Evolutionary conservation across 1,140 invertebrate species (phyloP).

Genomic region (Helicorthomorpha holstii): DNA sequence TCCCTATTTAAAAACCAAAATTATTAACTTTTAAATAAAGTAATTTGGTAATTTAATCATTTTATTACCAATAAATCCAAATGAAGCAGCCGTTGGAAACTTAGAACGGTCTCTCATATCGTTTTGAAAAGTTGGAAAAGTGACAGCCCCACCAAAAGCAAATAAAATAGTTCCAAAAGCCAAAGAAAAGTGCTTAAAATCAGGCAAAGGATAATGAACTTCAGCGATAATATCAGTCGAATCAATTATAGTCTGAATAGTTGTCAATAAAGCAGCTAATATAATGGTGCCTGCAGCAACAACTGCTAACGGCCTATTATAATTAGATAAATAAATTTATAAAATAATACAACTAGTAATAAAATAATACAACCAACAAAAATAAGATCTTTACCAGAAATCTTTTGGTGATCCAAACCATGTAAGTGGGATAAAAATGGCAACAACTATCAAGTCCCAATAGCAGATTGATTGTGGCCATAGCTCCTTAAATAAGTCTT

Average conservation of each 20-base stretch:
- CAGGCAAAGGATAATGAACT: not conserved
- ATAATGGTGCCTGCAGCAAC: slow-evolving; percentile 25
- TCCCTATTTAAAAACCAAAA: slow-evolving; percentile 27
- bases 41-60: no score
- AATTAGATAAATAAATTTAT: not conserved
- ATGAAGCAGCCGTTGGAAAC: no score
- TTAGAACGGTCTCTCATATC: slow-evolving; percentile 23
- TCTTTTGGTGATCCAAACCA: slow-evolving; percentile 53
- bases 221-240: slow-evolving; percentile 18
- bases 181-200: slow-evolving; percentile 14
- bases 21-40: no score
- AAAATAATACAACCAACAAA: no score
- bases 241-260: slow-evolving; percentile 28
- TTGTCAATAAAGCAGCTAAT: slow-evolving; percentile 36
- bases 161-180: slow-evolving; percentile 21
- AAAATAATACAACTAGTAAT: not conserved
- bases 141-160: slow-evolving; percentile 19
- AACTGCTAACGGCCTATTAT: slow-evolving; percentile 4
- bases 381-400: slow-evolving; percentile 52
- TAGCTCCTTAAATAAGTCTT: no score
- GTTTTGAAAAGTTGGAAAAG: slow-evolving; percentile 25
- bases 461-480: no score
- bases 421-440: slow-evolving; percentile 41
- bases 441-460: no score
- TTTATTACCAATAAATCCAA: no score